These are phyloP conservation scores for Nudaria mundana DNA, from an alignment of 2,888 invertebrate species.

Conservation along the genomic window DNA sequence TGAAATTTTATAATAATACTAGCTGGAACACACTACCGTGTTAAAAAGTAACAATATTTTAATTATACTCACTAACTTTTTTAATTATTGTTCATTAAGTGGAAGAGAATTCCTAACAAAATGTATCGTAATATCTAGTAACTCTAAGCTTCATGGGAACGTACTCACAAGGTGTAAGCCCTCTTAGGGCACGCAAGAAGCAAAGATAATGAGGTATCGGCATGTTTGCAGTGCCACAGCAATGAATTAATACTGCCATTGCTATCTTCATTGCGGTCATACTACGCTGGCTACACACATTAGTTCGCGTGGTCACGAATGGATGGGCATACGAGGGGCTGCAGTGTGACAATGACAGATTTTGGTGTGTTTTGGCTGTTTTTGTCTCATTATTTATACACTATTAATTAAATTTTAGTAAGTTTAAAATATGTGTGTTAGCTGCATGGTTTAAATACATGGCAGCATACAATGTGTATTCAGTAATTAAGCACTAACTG, in stretches of 20 bases:
- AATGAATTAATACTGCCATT: slow-evolving; percentile 73
- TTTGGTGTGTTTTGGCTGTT: slow-evolving; percentile 17
- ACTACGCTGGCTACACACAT: slow-evolving; percentile 56
- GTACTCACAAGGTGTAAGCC: slow-evolving; percentile 25
- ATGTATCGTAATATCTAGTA: slow-evolving; percentile 6
- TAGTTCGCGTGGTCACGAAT: slow-evolving; percentile 63
- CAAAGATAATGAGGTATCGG: slow-evolving; percentile 37
- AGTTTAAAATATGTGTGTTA: no score
- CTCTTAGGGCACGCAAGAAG: slow-evolving; percentile 38
- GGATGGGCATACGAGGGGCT: slow-evolving; percentile 17
- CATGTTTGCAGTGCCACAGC: slow-evolving; percentile 43
- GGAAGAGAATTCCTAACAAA: no score
- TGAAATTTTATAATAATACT: no score
- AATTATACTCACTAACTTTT: no score
- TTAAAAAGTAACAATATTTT: no score
- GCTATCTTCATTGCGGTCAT: slow-evolving; percentile 70
- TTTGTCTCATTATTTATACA: no score
- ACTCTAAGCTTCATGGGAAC: slow-evolving; percentile 17
- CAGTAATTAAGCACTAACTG: no score
- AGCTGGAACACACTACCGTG: no score
- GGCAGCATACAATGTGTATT: no score
- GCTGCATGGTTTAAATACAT: no score
- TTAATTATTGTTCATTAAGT: no score
- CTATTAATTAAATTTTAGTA: no score
- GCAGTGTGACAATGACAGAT: slow-evolving; percentile 5